A percentile compares a stretch with the other conserved stretches of the same genome.
phyloP scores from a whole-genome alignment of 2,888 invertebrate species.

The Julus scanicus region DNA sequence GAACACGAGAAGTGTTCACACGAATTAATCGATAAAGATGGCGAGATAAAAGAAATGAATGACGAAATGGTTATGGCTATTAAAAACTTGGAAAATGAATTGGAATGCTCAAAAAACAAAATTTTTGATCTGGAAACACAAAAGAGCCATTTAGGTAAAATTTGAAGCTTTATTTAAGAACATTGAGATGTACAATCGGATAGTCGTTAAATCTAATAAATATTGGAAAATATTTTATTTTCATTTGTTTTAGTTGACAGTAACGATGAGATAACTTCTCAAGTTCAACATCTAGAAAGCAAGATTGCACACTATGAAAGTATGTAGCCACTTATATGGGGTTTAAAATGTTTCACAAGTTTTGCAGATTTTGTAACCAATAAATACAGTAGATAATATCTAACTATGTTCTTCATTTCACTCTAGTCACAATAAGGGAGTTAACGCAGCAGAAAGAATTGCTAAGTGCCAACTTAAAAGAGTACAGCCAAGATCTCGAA shows the following conservation, averaged over 20 bases:
- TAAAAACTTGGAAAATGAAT: constrained; percentile 10
- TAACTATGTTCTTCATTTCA: background rate
- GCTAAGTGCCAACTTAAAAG: background rate
- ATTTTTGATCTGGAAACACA: background rate
- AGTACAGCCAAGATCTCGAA: constrained; percentile 34
- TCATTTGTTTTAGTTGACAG: background rate
- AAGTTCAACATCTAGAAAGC: background rate
- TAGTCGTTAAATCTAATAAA: no score
- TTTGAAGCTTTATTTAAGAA: background rate
- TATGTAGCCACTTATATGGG: background rate
- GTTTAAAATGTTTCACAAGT: background rate
- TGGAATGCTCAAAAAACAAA: background rate
- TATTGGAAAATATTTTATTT: background rate
- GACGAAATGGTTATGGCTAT: constrained; percentile 36
- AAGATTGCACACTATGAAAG: background rate
- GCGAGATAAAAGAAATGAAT: background rate
- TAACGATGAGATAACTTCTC: background rate
- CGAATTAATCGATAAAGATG: background rate
- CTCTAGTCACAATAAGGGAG: background rate
- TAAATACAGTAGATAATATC: no score
- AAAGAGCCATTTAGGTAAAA: constrained; percentile 36
- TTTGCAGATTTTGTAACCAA: background rate
- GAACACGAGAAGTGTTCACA: constrained; percentile 40
- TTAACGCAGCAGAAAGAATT: constrained; percentile 43
- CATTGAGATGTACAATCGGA: background rate